phyloP scores from a whole-genome alignment of 64 coral and sea anemone genomes.

The Astreopora myriophthalma region DNA sequence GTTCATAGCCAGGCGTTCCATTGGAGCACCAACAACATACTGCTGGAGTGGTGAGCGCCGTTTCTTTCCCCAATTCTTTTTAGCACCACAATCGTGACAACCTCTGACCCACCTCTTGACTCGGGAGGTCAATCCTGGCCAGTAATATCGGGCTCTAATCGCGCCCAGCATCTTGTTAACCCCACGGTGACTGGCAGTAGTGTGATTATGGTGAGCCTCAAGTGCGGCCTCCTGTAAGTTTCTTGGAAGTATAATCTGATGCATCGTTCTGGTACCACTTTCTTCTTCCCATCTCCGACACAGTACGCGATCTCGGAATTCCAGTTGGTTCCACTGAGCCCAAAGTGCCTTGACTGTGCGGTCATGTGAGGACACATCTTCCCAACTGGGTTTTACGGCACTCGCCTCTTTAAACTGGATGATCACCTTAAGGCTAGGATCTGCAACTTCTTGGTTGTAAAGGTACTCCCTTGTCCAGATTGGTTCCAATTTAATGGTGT shows the following conservation, averaged over 20 bases:
- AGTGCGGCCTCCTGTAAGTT: slow-evolving; percentile 11
- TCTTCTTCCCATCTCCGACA: slow-evolving; percentile 25
- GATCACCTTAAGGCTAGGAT: too few relatives aligned
- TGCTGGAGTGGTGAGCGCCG: slow-evolving; percentile 33
- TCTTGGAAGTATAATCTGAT: slow-evolving; percentile 32
- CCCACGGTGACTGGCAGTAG: slow-evolving; percentile 50
- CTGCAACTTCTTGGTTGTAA: too few relatives aligned
- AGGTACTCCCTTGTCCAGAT: slow-evolving; percentile 4
- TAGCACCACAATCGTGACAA: slow-evolving; percentile 65
- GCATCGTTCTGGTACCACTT: too few relatives aligned
- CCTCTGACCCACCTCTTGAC: slow-evolving; percentile 33
- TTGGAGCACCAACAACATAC: slow-evolving; percentile 47
- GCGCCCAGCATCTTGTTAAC: slow-evolving; percentile 39
- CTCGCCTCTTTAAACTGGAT: neutral
- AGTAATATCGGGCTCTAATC: slow-evolving; percentile 47
- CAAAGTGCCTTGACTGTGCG: too few relatives aligned
- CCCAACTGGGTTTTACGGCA: too few relatives aligned
- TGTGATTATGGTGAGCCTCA: slow-evolving; percentile 33
- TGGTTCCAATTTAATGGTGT: slow-evolving; percentile 24
- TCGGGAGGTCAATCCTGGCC: slow-evolving; percentile 21
- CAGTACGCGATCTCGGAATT: too few relatives aligned
- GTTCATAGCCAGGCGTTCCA: slow-evolving; percentile 70
- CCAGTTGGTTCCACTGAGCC: too few relatives aligned
- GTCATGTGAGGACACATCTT: too few relatives aligned
- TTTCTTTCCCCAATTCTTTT: slow-evolving; percentile 4